Conservation (phyloP, 2,797 vertebrate species). For the Rachycentron canadum region DNA sequence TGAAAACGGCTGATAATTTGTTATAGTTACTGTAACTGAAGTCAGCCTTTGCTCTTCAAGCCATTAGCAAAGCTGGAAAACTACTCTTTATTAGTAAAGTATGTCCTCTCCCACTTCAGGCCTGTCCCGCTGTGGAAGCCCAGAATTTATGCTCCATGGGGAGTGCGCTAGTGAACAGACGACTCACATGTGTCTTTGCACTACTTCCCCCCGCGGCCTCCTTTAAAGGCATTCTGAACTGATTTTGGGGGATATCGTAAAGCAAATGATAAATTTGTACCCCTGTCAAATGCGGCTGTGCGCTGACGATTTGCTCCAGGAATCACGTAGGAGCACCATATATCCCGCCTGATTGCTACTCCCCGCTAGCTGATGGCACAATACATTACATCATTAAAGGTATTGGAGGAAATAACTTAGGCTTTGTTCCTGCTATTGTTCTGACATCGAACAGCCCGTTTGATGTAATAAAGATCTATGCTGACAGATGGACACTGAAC, state of each 20-base stretch:
- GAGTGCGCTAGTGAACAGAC: conserved; percentile 75
- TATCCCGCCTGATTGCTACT: conserved; percentile 82
- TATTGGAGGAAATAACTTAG: conserved; percentile 79
- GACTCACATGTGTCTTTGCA: conserved; percentile 78
- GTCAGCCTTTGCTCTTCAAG: conserved; percentile 39
- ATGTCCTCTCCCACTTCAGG: conserved; percentile 72
- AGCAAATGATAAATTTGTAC: conserved; percentile 87
- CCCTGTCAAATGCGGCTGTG: conserved; percentile 80
- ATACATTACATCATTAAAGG: conserved; percentile 83
- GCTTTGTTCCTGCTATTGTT: conserved; percentile 79
- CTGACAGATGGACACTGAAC: conserved; percentile 80
- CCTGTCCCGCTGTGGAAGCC: conserved; percentile 64
- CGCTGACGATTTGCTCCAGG: conserved; percentile 76
- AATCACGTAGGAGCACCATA: conserved; percentile 83
- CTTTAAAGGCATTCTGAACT: conserved; percentile 82
- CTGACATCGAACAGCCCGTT: conserved; percentile 80
- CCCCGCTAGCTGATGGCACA: conserved; percentile 73
- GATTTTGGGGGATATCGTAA: conserved; percentile 85
- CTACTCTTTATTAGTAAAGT: conserved; percentile 81
- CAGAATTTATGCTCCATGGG: conserved; percentile 78
- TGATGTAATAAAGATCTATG: conserved; percentile 85
- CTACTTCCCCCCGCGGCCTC: conserved; percentile 59
- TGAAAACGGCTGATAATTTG: conserved; percentile 18
- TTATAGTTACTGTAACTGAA: conserved; percentile 27
- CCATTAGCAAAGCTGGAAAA: conserved; percentile 75